These are phyloP conservation scores for Amniataba percoides DNA, from an alignment of 2,797 vertebrate species.

Conservation along the genomic window DNA sequence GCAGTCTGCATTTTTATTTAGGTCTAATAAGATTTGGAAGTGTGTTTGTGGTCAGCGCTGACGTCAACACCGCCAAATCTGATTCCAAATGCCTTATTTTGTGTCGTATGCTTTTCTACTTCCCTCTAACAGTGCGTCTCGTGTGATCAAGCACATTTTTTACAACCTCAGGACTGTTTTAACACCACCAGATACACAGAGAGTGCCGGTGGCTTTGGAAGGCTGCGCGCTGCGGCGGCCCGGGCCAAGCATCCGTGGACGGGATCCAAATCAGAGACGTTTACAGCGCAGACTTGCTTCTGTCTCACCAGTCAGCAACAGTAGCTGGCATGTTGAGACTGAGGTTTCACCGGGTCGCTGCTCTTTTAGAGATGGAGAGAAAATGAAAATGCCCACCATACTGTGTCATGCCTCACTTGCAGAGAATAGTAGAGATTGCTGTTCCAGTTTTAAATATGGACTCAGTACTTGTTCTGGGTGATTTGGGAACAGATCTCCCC, in stretches of 20 bases:
- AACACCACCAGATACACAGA: slow-evolving; percentile 65
- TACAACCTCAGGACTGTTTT: slow-evolving; percentile 49
- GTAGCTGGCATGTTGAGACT: slow-evolving; percentile 48
- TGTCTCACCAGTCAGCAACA: slow-evolving; percentile 49
- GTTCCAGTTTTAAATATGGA: slow-evolving; percentile 39
- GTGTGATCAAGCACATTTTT: slow-evolving; percentile 53
- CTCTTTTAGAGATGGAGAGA: slow-evolving; percentile 38
- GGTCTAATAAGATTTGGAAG: slow-evolving; percentile 37
- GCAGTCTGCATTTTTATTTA: slow-evolving; percentile 17
- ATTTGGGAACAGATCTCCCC: slow-evolving; percentile 8
- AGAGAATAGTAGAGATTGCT: slow-evolving; percentile 47
- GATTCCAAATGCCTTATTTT: slow-evolving; percentile 20
- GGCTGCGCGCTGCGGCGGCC: slow-evolving; percentile 24
- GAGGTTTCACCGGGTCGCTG: slow-evolving; percentile 43
- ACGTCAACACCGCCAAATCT: slow-evolving; percentile 41
- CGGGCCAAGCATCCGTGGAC: slow-evolving; percentile 34
- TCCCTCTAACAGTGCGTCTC: slow-evolving; percentile 26
- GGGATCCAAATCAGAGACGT: slow-evolving; percentile 44
- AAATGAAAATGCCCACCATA: slow-evolving; percentile 35
- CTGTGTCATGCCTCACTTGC: slow-evolving; percentile 49
- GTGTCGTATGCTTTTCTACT: slow-evolving; percentile 43
- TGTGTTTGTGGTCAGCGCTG: slow-evolving; percentile 33
- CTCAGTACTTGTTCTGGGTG: background rate
- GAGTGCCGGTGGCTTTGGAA: slow-evolving; percentile 55
- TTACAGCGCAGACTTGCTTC: slow-evolving; percentile 32